Evolutionary conservation across 1,140 invertebrate species (phyloP).

Genomic region (Drosophila tsacasi): DNA sequence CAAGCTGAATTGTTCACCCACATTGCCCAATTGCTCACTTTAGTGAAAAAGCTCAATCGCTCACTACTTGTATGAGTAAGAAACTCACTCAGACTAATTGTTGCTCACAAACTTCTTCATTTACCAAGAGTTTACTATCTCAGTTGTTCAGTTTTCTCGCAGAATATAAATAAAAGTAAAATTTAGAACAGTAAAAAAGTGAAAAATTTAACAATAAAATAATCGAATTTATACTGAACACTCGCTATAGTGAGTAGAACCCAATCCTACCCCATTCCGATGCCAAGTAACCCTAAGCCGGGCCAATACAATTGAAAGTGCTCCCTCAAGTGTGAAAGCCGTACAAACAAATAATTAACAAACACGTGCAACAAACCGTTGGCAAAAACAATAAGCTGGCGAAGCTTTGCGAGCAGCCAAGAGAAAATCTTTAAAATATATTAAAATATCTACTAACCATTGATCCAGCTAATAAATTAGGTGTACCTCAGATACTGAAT

Average conservation of each 20-base stretch:
- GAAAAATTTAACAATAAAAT: background rate
- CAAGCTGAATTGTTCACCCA: background rate
- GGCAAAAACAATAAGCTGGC: slow-evolving; percentile 5
- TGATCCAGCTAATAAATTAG: too few relatives aligned
- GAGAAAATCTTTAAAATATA: slow-evolving; percentile 19
- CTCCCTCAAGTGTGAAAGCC: slow-evolving; percentile 30
- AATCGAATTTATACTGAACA: background rate
- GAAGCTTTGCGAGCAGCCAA: slow-evolving; percentile 22
- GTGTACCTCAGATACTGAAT: too few relatives aligned
- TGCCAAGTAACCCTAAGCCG: slow-evolving; percentile 18
- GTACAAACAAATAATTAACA: slow-evolving; percentile 60
- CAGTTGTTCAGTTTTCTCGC: too few relatives aligned
- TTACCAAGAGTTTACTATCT: too few relatives aligned
- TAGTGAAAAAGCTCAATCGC: background rate
- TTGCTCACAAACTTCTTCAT: too few relatives aligned
- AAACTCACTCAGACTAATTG: too few relatives aligned
- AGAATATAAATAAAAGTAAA: background rate
- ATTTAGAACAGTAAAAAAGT: background rate
- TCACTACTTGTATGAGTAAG: background rate
- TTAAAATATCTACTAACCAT: too few relatives aligned
- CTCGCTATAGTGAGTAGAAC: slow-evolving; percentile 5
- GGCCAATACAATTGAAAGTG: slow-evolving; percentile 42
- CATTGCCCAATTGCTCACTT: background rate
- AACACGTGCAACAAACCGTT: slow-evolving; percentile 57
- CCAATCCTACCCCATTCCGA: slow-evolving; percentile 15